These are phyloP conservation scores for Chrysomela aeneicollis DNA, from an alignment of 2,888 invertebrate species.

Conservation along the genomic window DNA sequence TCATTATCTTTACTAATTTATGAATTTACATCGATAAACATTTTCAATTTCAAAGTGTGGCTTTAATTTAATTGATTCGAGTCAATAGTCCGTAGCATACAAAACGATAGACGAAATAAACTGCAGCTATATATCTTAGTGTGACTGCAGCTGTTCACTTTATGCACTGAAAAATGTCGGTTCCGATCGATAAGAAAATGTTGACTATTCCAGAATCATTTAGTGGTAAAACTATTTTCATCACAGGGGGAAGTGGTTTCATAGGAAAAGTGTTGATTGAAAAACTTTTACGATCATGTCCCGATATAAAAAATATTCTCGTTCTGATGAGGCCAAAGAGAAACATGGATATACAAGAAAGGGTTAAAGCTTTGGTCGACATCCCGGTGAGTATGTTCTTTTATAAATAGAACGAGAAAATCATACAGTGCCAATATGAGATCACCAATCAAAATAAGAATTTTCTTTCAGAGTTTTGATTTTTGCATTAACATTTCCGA, in stretches of 20 bases:
- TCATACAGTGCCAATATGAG: no score
- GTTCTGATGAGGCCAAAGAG: constrained; percentile 79
- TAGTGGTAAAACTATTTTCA: constrained; percentile 74
- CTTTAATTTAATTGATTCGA: no score
- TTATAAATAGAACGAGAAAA: no score
- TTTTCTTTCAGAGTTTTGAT: no score
- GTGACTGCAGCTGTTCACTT: neutral
- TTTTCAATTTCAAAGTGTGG: no score
- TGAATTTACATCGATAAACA: no score
- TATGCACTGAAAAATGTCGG: neutral
- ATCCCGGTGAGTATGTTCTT: constrained; percentile 62
- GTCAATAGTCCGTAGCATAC: no score
- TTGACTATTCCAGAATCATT: constrained; percentile 69
- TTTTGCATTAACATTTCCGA: no score
- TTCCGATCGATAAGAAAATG: neutral
- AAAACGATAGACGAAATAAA: no score
- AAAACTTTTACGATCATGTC: constrained; percentile 86
- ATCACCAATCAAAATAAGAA: no score
- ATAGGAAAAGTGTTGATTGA: constrained; percentile 90
- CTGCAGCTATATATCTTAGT: no score
- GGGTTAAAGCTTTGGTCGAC: constrained; percentile 69
- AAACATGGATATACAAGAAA: constrained; percentile 69
- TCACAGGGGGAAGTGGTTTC: constrained; percentile 91
- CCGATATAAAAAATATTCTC: constrained; percentile 77
- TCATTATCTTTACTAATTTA: no score